phyloP scores from a whole-genome alignment of 1,140 invertebrate genomes.

The Dufourea novaeangliae region DNA sequence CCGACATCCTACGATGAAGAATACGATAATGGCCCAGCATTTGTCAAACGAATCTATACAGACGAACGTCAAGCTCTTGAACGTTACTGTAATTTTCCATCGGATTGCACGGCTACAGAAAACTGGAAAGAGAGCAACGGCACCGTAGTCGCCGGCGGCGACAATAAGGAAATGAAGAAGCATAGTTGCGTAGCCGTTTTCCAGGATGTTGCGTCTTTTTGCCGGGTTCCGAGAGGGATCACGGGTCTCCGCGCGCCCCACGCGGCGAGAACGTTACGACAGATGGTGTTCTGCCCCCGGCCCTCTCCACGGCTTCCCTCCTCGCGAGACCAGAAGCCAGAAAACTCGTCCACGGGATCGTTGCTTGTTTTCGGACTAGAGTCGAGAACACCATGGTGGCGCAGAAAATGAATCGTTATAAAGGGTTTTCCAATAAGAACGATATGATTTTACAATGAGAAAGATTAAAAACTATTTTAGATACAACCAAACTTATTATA shows the following conservation, averaged over 20 bases:
- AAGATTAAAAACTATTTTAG: no score
- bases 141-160: background rate
- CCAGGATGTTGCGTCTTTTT: conserved; percentile 47
- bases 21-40: no score
- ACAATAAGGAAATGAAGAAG: conserved; percentile 46
- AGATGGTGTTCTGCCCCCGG: conserved; percentile 29
- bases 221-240: conserved; percentile 34
- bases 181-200: conserved; percentile 29
- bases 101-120: background rate
- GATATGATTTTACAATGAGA: no score
- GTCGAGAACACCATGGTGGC: background rate
- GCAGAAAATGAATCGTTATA: conserved; percentile 31
- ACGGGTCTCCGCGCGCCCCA: conserved; percentile 15
- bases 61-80: no score
- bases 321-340: background rate
- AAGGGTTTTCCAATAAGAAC: no score
- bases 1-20: no score
- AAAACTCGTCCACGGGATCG: conserved; percentile 17
- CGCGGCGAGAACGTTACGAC: conserved; percentile 44
- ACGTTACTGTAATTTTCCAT: no score
- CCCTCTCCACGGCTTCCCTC: conserved; percentile 30
- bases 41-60: no score
- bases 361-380: conserved; percentile 29
- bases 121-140: background rate
- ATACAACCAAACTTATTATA: no score